Evolutionary conservation across 2,888 invertebrate species (phyloP).

Genomic region (Ophion slaviceki): DNA sequence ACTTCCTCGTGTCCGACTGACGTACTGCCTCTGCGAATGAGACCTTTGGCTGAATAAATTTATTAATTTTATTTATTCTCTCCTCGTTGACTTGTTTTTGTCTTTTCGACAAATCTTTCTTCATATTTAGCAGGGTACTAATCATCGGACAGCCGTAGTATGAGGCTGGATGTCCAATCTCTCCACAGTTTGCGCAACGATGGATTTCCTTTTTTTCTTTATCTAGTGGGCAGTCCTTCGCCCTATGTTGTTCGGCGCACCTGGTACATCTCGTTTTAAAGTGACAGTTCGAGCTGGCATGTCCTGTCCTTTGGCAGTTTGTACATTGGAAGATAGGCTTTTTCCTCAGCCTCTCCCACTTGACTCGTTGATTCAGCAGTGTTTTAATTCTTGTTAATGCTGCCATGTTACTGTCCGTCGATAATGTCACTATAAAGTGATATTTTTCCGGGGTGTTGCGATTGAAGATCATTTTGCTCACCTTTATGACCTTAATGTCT

Average conservation of each 20-base stretch:
- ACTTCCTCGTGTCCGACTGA: background rate
- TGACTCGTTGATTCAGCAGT: background rate
- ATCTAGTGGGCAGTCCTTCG: constrained; percentile 5
- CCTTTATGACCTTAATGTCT: constrained; percentile 16
- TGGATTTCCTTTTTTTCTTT: background rate
- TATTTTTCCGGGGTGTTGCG: constrained; percentile 15
- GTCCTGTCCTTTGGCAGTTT: constrained; percentile 56
- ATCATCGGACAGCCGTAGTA: constrained; percentile 11
- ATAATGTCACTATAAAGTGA: background rate
- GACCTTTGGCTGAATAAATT: background rate
- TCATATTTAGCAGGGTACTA: background rate
- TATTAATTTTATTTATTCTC: constrained; percentile 13
- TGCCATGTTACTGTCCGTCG: background rate
- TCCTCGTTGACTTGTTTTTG: constrained; percentile 3
- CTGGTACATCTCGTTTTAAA: constrained; percentile 39
- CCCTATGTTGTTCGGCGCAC: constrained; percentile 34
- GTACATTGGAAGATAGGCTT: constrained; percentile 47
- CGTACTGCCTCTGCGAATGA: constrained; percentile 9
- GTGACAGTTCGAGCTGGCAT: constrained; percentile 48
- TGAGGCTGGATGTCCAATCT: background rate
- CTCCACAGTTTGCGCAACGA: constrained; percentile 34
- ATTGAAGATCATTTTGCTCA: constrained; percentile 23
- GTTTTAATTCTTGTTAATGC: background rate
- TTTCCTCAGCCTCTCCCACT: constrained; percentile 46
- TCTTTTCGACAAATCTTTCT: background rate